A percentile compares a stretch with the other conserved stretches of the same genome.
Evolutionary conservation across 2,113 vertebrate genomes (phyloP).

Genomic region (Ammodytes marinus): DNA sequence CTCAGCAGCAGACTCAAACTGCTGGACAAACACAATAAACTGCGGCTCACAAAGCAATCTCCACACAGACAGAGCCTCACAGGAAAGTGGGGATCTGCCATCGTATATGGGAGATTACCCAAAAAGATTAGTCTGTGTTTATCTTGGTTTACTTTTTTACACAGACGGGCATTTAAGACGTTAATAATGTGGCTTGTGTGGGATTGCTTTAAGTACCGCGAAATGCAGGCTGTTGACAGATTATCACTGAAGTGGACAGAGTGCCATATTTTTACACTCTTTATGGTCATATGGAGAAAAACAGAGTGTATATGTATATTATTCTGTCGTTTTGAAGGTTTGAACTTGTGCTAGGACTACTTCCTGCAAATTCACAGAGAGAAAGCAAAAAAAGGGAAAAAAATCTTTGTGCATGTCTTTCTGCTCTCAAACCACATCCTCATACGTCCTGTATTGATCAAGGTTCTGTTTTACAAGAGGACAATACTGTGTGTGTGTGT

Average conservation of each 20-base stretch:
- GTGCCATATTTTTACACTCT: background rate
- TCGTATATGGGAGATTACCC: slow-evolving; percentile 41
- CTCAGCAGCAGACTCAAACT: slow-evolving; percentile 63
- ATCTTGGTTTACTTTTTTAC: slow-evolving; percentile 65
- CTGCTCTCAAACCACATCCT: slow-evolving; percentile 43
- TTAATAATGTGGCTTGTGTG: slow-evolving; percentile 47
- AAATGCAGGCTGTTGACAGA: slow-evolving; percentile 72
- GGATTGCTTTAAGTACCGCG: slow-evolving; percentile 46
- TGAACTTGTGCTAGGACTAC: background rate
- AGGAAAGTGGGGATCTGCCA: slow-evolving; percentile 44
- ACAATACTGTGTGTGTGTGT: background rate
- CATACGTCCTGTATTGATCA: slow-evolving; percentile 28
- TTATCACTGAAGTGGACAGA: slow-evolving; percentile 32
- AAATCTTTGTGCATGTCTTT: background rate
- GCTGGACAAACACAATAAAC: slow-evolving; percentile 79
- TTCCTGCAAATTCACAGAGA: slow-evolving; percentile 10
- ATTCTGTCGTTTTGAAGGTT: background rate
- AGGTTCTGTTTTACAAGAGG: slow-evolving; percentile 36
- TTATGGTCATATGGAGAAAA: background rate
- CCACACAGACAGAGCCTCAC: slow-evolving; percentile 26
- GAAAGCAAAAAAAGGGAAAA: slow-evolving; percentile 27
- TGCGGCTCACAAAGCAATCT: slow-evolving; percentile 40
- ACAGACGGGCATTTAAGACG: slow-evolving; percentile 19
- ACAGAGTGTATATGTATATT: background rate
- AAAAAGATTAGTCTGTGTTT: slow-evolving; percentile 65